A percentile compares a stretch with the other conserved stretches of the same genome.
These are phyloP conservation scores for Pachliopta kotzebuea DNA, from an alignment of 2,888 invertebrate genomes.

Conservation along the genomic window DNA sequence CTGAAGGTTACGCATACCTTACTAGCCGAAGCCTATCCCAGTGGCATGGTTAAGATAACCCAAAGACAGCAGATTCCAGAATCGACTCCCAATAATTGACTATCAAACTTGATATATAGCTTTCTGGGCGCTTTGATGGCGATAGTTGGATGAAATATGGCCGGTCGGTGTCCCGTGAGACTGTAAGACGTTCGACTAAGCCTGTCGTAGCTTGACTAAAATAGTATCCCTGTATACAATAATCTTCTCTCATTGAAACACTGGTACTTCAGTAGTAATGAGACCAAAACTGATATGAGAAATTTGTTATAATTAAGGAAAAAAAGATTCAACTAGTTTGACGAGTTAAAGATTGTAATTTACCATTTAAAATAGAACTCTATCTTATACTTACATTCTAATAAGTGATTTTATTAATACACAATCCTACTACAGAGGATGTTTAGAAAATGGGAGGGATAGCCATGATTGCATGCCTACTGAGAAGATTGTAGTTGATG, in stretches of 20 bases:
- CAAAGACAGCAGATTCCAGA: slow-evolving; percentile 62
- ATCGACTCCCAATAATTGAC: slow-evolving; percentile 76
- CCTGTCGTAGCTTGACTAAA: slow-evolving; percentile 27
- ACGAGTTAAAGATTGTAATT: too few species aligned
- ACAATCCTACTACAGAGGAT: neutral
- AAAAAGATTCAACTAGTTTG: too few species aligned
- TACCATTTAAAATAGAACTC: too few species aligned
- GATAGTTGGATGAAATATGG: slow-evolving; percentile 73
- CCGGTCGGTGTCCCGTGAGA: slow-evolving; percentile 53
- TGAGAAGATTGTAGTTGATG: neutral
- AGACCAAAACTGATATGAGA: neutral
- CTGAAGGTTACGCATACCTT: slow-evolving; percentile 58
- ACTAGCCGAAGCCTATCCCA: slow-evolving; percentile 54
- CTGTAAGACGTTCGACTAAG: slow-evolving; percentile 50
- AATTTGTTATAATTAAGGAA: too few species aligned
- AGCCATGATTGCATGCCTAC: neutral
- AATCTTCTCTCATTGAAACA: neutral
- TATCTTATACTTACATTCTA: too few species aligned
- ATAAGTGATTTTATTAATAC: too few species aligned
- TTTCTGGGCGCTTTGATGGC: slow-evolving; percentile 64
- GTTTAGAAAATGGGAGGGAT: neutral
- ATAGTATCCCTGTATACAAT: slow-evolving; percentile 13
- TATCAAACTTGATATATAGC: slow-evolving; percentile 77
- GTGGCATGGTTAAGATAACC: slow-evolving; percentile 55
- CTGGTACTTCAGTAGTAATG: neutral